Evolutionary conservation across 2,113 vertebrate genomes (phyloP).

Genomic region (Plectropomus leopardus): DNA sequence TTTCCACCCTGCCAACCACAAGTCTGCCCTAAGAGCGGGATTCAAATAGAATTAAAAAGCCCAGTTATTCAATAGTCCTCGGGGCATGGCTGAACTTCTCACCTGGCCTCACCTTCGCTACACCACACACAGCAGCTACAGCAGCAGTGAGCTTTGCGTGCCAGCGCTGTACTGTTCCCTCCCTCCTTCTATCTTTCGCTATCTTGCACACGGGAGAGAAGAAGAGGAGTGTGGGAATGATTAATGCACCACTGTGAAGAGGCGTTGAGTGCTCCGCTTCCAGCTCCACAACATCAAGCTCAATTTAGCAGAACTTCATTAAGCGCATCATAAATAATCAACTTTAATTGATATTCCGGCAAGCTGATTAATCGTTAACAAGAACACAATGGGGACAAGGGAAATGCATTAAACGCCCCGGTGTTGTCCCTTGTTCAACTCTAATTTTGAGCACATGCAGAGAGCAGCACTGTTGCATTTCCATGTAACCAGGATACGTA

Average conservation of each 20-base stretch:
- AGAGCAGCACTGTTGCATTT: slow-evolving; percentile 41
- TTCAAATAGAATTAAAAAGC: slow-evolving; percentile 48
- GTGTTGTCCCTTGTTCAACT: slow-evolving; percentile 21
- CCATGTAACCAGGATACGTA: slow-evolving; percentile 49
- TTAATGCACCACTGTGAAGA: slow-evolving; percentile 45
- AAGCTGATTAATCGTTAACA: slow-evolving; percentile 71
- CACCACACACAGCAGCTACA: slow-evolving; percentile 35
- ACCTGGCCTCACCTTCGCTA: slow-evolving; percentile 55
- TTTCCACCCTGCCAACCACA: slow-evolving; percentile 63
- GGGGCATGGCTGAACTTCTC: slow-evolving; percentile 51
- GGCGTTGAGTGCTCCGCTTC: slow-evolving; percentile 52
- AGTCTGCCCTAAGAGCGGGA: slow-evolving; percentile 37
- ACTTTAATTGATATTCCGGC: slow-evolving; percentile 70
- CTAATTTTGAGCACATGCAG: slow-evolving; percentile 16
- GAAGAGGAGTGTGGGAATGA: slow-evolving; percentile 53
- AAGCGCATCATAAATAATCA: slow-evolving; percentile 72
- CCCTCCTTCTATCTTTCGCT: slow-evolving; percentile 21
- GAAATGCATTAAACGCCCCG: slow-evolving; percentile 53
- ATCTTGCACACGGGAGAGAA: slow-evolving; percentile 17
- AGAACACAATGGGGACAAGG: slow-evolving; percentile 60
- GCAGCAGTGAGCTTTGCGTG: slow-evolving; percentile 15
- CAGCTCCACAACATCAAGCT: slow-evolving; percentile 43
- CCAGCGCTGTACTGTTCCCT: slow-evolving; percentile 23
- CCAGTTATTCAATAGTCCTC: slow-evolving; percentile 43
- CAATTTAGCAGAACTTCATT: slow-evolving; percentile 65